Base-by-base conservation (phyloP, 2,888 invertebrate species). In the Xanthorhoe designata region DNA sequence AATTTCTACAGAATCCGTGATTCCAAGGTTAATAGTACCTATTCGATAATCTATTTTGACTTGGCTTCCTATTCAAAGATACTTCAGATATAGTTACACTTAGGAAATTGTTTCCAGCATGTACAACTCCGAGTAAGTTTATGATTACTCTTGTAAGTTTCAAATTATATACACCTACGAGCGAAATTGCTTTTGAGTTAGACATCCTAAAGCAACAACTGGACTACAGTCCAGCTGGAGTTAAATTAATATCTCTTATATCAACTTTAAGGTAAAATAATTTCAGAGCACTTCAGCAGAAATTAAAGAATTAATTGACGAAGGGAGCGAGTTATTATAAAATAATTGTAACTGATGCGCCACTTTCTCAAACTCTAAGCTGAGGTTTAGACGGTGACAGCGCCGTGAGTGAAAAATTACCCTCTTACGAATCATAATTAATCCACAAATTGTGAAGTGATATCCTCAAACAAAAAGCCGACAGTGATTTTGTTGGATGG, bases 401-500 rank as follows among this genome's bases (percentile, higher is more conserved):
- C 61, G 69, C 69, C 71, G 59, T 69, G 72, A 82, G 72, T 75
- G 74, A 79, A 72, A 80, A 79, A 78, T 76, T 68, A 77, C 74
- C 76, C 77, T 75, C 70, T 75, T 72, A 58, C 72, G 71, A 78
- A 76, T 81, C 76, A 78, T 78, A 77, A 79, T 78, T 76, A 79
- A 80, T 80, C 74, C 71, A 70, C 68, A 68, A 80, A 81, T 78
- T 80, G 78, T 77, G 76, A 79, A 86, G 81, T 79, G 79, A 83
- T 83, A 82, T 81, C 74, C 77, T 77, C 73, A 85, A 83, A 85
- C 86, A 88, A 89, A 91, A 89, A 86, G 84, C 87, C 84, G 83
- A 81, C 87, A 84, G 82, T 84, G 90, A 89, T 89, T 89, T 85
- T 84, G 86, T 88, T 83, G 83, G 88, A 87, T 85, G 86, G 80